Evolutionary conservation across 92 coral and sea anemone genomes (phyloP), one percentile per base, ranked within the genome.

Genomic region (Umimayanthus kanabou): DNA sequence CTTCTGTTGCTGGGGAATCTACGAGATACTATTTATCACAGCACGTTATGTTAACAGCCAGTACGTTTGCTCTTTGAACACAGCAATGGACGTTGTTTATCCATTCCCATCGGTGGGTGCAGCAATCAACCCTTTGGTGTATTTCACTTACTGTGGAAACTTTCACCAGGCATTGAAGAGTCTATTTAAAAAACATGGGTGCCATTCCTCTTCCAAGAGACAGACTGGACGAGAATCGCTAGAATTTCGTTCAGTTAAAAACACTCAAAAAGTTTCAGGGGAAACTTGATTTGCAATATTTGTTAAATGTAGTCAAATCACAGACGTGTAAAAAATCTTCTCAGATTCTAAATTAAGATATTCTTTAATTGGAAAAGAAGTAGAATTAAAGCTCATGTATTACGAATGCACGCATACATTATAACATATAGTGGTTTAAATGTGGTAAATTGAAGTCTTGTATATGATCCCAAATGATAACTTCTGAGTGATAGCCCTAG

Each of bases 1-100:
- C 39, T 82, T 82, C 39, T 67, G 86, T 39, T 82, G 74, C 76
- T 82, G 86, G 86, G 77, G 86, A 18, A 22, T 69, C 50, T 69
- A 82, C 58, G 86, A 82, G 28, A 67, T 39, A 7, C n/a, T 66
- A 5, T 82, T 40, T 29, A 26, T 82, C 61, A 39, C 57, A 4
- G 58, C 85, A 23, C 53, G 58, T 81, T 81, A 81, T 20, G 13
- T 81, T n/a, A 43, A 22, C 14, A 65, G 14, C 50, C 18, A 64
- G 20, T 64, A 81, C n/a, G 13, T 33, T 28, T 81, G 85, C 23
- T 2, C 33, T 22, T 9, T 81, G 10, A 25, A 18, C 20, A 55
- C 15, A 23, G 85, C 85, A 39, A 37, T 65, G 47, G 15, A 61
- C 28, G 9, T 64, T 16, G 57, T 81, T 15, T 81, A 61, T 25